phyloP scores from a whole-genome alignment of 2,113 vertebrate genomes.

The Oreocharis arfaki region DNA sequence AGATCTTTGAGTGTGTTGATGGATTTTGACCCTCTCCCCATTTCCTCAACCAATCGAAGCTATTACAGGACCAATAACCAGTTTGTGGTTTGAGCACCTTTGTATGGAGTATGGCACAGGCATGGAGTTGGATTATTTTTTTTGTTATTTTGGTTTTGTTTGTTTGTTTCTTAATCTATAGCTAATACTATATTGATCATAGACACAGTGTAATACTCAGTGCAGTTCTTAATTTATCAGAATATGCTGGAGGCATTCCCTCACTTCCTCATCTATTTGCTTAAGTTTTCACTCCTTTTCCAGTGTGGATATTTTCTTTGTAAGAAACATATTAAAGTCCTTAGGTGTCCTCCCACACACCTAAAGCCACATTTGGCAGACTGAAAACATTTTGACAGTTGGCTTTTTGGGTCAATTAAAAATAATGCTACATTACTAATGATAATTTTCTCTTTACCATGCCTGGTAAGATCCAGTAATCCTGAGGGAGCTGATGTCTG shows the following conservation, averaged over 20 bases:
- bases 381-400: conserved; percentile 9
- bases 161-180: background rate
- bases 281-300: background rate
- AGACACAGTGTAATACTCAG: background rate
- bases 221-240: background rate
- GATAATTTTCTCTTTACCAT: background rate
- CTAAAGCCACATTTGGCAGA: conserved; percentile 3
- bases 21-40: background rate
- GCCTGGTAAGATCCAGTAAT: background rate
- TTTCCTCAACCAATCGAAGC: background rate
- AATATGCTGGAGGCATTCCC: background rate
- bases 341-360: background rate
- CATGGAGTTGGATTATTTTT: background rate
- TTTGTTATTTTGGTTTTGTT: background rate
- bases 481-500: background rate
- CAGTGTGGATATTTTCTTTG: background rate
- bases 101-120: background rate
- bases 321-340: background rate
- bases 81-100: background rate
- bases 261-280: background rate
- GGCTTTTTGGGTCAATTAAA: conserved; percentile 40
- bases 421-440: background rate
- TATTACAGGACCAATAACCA: background rate
- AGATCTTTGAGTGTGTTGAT: background rate
- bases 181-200: background rate